phyloP scores from a whole-genome alignment of 2,113 vertebrate species.

The Pithys albifrons region DNA sequence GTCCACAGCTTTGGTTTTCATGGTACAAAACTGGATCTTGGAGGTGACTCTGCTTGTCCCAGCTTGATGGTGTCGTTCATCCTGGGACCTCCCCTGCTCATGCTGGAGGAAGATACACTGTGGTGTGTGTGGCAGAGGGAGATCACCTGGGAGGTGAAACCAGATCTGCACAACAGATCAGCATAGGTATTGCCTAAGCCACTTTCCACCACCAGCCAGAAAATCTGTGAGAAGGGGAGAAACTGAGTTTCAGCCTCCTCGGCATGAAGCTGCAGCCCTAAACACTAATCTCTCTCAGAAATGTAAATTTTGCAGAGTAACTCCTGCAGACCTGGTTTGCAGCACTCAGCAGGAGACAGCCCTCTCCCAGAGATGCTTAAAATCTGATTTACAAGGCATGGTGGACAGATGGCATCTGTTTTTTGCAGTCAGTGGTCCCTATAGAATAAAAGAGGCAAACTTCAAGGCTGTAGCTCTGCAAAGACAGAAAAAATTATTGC shows the following conservation, averaged over 20 bases:
- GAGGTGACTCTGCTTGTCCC: not conserved
- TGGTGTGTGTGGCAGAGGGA: rapidly evolving
- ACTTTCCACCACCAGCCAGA: not conserved
- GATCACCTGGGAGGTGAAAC: not conserved
- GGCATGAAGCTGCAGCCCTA: not conserved
- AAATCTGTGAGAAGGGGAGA: not conserved
- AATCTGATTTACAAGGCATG: constrained; percentile 13
- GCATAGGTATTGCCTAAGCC: not conserved
- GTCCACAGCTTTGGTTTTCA: not conserved
- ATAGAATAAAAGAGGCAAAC: not conserved
- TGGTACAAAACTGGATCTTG: rapidly evolving
- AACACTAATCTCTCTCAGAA: not conserved
- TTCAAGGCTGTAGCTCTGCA: not conserved
- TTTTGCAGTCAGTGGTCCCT: not conserved
- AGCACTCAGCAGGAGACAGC: not conserved
- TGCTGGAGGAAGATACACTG: rapidly evolving
- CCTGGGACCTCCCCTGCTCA: rapidly evolving
- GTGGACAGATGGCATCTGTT: constrained; percentile 36
- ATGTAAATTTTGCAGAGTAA: not conserved
- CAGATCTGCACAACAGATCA: not conserved
- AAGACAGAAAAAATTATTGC: not conserved
- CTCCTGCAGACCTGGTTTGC: not conserved
- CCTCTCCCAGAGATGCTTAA: constrained; percentile 6
- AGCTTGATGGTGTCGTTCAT: rapidly evolving
- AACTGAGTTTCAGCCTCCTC: not conserved